Evolutionary conservation across 2,113 vertebrate genomes (phyloP).

Genomic region (Cottus gobio): DNA sequence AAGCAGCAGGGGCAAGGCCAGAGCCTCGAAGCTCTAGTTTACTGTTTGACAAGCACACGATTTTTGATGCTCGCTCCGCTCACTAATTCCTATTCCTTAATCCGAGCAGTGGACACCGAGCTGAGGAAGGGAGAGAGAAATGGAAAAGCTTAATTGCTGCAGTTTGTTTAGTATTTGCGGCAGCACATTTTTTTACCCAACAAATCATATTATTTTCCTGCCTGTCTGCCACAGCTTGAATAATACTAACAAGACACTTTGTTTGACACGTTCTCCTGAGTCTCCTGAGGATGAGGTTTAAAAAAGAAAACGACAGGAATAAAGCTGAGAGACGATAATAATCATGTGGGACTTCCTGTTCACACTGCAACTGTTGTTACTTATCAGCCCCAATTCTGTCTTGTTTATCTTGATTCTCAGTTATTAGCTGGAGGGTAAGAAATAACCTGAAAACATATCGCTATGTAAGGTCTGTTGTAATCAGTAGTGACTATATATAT

Average conservation of each 20-base stretch:
- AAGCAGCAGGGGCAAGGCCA: constrained; percentile 28
- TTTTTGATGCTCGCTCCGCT: constrained; percentile 32
- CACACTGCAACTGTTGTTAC: not conserved
- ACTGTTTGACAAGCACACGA: constrained; percentile 30
- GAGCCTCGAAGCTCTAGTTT: constrained; percentile 25
- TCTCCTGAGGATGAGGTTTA: constrained; percentile 1
- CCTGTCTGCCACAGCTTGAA: constrained; percentile 20
- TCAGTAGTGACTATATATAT: not conserved
- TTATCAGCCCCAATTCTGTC: not conserved
- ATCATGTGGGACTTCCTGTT: not conserved
- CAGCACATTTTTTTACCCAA: not conserved
- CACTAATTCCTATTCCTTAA: constrained; percentile 42
- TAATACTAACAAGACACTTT: constrained; percentile 25
- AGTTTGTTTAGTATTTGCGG: not conserved
- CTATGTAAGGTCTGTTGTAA: not conserved
- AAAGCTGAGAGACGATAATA: not conserved
- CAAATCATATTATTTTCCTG: constrained; percentile 24
- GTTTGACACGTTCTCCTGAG: not conserved
- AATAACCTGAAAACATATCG: not conserved
- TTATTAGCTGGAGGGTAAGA: not conserved
- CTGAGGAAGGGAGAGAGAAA: constrained; percentile 7
- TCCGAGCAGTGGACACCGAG: constrained; percentile 23
- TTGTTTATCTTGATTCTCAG: not conserved
- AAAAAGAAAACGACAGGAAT: not conserved
- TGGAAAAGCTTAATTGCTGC: constrained; percentile 30